These are phyloP conservation scores for Plumapathes pennacea DNA, from an alignment of 92 coral and sea anemone genomes.

Conservation along the genomic window DNA sequence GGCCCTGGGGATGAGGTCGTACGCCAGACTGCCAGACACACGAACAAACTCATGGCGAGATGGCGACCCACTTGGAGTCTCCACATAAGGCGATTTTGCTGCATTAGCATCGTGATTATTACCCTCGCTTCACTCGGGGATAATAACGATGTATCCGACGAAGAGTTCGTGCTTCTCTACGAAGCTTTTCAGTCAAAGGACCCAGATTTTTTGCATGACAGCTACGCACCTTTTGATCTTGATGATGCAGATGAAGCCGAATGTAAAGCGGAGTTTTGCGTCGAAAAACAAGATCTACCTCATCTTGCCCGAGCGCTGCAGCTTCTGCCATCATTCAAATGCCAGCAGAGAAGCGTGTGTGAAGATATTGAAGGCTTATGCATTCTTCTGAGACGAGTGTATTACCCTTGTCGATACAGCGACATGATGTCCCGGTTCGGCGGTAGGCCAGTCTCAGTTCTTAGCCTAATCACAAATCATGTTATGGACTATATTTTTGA, in stretches of 20 bases:
- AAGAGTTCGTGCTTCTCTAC: not conserved
- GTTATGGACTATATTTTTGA: slow-evolving; percentile 10
- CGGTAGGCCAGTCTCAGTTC: slow-evolving; percentile 16
- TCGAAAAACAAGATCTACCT: slow-evolving; percentile 31
- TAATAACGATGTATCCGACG: not conserved
- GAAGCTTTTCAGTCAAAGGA: not conserved
- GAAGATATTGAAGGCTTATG: slow-evolving; percentile 22
- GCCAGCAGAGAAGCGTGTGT: slow-evolving; percentile 34
- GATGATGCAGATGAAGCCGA: slow-evolving; percentile 13
- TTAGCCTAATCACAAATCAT: slow-evolving; percentile 18
- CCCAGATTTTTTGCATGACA: slow-evolving; percentile 3
- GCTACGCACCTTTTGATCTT: not conserved
- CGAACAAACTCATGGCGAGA: too few species aligned
- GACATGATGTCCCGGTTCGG: slow-evolving; percentile 13
- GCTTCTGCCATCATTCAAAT: slow-evolving; percentile 16
- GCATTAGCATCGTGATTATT: too few species aligned
- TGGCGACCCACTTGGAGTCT: too few species aligned
- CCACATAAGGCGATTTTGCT: too few species aligned
- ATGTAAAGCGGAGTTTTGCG: slow-evolving; percentile 35
- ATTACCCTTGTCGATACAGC: slow-evolving; percentile 1
- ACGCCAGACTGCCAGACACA: too few species aligned
- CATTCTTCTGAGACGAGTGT: not conserved
- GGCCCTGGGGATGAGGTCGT: too few species aligned
- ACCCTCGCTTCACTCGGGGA: too few species aligned
- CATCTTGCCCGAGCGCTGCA: slow-evolving; percentile 16